Percentiles rank a stretch among this genome's conserved stretches.
Conservation (phyloP, 2,113 vertebrate genomes). For the Clarias batrachus region DNA sequence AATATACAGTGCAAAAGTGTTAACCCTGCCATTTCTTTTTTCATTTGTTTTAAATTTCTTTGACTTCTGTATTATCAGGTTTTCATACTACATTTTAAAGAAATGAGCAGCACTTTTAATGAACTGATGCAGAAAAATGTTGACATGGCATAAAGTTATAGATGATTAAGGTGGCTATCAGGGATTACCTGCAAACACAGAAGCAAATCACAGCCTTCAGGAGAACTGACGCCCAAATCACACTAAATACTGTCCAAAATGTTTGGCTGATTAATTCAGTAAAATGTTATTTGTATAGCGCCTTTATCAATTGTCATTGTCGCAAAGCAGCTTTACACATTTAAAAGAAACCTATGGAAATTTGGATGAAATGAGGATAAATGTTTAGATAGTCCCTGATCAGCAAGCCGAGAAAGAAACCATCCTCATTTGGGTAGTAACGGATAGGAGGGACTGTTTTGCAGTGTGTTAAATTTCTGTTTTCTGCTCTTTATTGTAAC, state of each 20-base stretch:
- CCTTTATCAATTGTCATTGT: too few species aligned
- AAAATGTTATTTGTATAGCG: too few species aligned
- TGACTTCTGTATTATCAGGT: neutral
- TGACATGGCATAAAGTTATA: neutral
- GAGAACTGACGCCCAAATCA: neutral
- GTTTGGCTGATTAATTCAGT: neutral
- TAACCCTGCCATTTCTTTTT: neutral
- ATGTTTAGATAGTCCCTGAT: too few species aligned
- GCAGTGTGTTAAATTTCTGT: too few species aligned
- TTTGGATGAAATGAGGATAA: too few species aligned
- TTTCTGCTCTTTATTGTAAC: neutral
- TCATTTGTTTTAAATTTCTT: neutral
- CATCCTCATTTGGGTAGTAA: too few species aligned
- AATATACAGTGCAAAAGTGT: neutral
- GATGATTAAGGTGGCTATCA: neutral
- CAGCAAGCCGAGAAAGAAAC: too few species aligned
- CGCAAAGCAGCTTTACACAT: too few species aligned
- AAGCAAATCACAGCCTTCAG: neutral
- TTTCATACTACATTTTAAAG: too few species aligned
- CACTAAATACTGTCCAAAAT: neutral
- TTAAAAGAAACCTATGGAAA: too few species aligned
- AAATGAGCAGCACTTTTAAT: neutral
- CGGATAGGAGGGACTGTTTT: too few species aligned
- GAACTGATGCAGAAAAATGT: neutral
- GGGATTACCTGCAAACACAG: neutral